Base-by-base conservation (phyloP, 2,113 vertebrate genomes). In the Galemys pyrenaicus region DNA sequence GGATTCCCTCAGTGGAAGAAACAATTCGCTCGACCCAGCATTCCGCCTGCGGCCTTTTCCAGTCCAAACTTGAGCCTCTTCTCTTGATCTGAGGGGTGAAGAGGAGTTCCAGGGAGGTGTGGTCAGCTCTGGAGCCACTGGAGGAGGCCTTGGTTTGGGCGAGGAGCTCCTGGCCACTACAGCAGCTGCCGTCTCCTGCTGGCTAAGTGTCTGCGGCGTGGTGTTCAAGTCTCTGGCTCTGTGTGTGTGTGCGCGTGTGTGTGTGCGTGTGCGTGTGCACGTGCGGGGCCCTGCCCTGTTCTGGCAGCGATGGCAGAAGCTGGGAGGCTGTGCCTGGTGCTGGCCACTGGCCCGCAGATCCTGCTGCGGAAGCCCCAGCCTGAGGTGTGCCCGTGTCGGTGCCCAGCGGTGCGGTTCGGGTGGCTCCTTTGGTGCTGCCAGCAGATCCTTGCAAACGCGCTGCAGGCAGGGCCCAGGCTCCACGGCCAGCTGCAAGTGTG, bases 361-460 rank as follows among this genome's bases (percentile, higher is more conserved):
- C 49, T 20, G 6, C 65, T 35, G 56, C 13, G 10, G 32, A 58
- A 28, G 28, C n/a, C 49, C 41, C 2, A 0, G 49, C 26, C 35
- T 15, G 2, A 30, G 54, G 64, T 75, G 19, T 0, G 39, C 24
- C 9, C 0, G 19, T 35, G 28, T 12, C 2, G 39, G 10, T 6
- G 51, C 74, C 51, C 37, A 3, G 37, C 22, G 17, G 41, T 17
- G 9, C 26, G 65, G 54, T 30, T 87, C 51, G 6, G 49, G 39
- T n/a, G 15, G 32, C 30, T 37, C 19, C 28, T 20, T 15, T 7
- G 37, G 62, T 41, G 35, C 80, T 35, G 39, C 80, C 28, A 16
- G 79, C 44, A 37, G 17, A 62, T 26, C 1, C 10, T 3, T 0
- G 30, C 39, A 28, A 17, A 2, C 35, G 37, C 54, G 64, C 19